Evolutionary conservation across 2,888 invertebrate genomes (phyloP).

Genomic region (Aromia moschata): DNA sequence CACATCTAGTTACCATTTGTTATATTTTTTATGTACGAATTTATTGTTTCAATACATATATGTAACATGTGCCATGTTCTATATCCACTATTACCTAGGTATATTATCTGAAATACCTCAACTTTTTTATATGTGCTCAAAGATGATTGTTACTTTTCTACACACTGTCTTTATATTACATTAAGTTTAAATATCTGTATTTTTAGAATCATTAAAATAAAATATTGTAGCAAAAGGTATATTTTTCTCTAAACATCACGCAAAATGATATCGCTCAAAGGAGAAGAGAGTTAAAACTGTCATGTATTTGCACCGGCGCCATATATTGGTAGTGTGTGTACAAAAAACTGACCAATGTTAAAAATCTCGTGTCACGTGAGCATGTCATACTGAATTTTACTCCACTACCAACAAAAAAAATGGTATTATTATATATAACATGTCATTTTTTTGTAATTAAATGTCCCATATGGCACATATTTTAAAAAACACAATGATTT

Average conservation of each 20-base stretch:
- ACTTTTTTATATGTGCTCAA: conserved; percentile 41
- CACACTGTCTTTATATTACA: conserved; percentile 30
- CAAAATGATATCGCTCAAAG: no score
- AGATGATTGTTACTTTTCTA: conserved; percentile 39
- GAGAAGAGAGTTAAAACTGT: no score
- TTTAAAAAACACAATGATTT: no score
- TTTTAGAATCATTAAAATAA: conserved; percentile 19
- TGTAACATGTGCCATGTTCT: conserved; percentile 42
- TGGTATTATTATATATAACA: no score
- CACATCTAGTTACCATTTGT: conserved; percentile 41
- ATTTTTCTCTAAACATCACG: conserved; percentile 9
- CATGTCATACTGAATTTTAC: no score
- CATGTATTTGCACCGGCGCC: conserved; percentile 3
- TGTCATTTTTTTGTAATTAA: no score
- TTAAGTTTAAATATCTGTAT: conserved; percentile 32
- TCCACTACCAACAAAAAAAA: no score
- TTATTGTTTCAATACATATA: conserved; percentile 29
- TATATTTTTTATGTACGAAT: conserved; percentile 36
- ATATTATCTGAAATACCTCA: conserved; percentile 41
- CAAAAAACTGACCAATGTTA: no score
- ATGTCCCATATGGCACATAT: no score
- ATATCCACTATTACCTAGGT: conserved; percentile 37
- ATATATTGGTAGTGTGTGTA: no score
- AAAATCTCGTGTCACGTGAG: no score
- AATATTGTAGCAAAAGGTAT: conserved; percentile 2